Percentiles rank a stretch among this genome's conserved stretches.
Evolutionary conservation across 2,797 vertebrate species (phyloP).

Genomic region (Discoglossus pictus): DNA sequence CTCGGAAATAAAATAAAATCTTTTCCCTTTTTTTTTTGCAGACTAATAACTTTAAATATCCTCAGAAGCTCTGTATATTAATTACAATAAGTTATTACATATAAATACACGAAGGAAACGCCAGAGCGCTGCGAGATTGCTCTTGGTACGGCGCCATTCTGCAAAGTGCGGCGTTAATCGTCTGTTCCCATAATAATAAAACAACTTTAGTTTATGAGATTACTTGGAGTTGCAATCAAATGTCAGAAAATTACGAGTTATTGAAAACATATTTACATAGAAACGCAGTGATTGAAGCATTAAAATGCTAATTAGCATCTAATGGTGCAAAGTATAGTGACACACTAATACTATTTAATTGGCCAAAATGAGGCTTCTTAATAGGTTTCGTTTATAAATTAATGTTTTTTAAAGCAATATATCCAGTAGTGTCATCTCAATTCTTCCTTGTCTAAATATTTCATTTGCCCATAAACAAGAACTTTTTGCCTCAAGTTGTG

Average conservation of each 20-base stretch:
- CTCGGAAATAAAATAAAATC: slow-evolving; percentile 51
- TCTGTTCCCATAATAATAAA: slow-evolving; percentile 25
- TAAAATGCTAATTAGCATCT: slow-evolving; percentile 26
- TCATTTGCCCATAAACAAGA: too few species aligned
- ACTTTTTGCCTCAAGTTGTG: too few species aligned
- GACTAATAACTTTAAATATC: slow-evolving; percentile 48
- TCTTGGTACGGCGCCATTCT: slow-evolving; percentile 2
- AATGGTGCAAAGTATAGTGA: slow-evolving; percentile 10
- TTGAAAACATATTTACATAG: slow-evolving; percentile 25
- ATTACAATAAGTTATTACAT: slow-evolving; percentile 40
- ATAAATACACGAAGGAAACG: slow-evolving; percentile 25
- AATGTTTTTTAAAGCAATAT: slow-evolving; percentile 33
- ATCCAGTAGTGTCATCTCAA: slow-evolving; percentile 21
- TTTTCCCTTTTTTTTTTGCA: slow-evolving; percentile 42
- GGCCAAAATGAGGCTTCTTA: slow-evolving; percentile 22
- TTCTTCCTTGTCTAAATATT: slow-evolving; percentile 27
- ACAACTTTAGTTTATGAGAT: slow-evolving; percentile 19
- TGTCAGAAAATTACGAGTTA: slow-evolving; percentile 24
- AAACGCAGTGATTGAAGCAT: slow-evolving; percentile 26
- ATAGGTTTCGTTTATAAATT: slow-evolving; percentile 23
- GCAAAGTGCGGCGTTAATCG: slow-evolving; percentile 22
- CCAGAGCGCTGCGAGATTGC: neutral
- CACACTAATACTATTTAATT: slow-evolving; percentile 29
- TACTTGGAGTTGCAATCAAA: slow-evolving; percentile 15
- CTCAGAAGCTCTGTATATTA: slow-evolving; percentile 37